Evolutionary conservation across 1,140 invertebrate species (phyloP).

Genomic region (Lutraria rhynchaena): DNA sequence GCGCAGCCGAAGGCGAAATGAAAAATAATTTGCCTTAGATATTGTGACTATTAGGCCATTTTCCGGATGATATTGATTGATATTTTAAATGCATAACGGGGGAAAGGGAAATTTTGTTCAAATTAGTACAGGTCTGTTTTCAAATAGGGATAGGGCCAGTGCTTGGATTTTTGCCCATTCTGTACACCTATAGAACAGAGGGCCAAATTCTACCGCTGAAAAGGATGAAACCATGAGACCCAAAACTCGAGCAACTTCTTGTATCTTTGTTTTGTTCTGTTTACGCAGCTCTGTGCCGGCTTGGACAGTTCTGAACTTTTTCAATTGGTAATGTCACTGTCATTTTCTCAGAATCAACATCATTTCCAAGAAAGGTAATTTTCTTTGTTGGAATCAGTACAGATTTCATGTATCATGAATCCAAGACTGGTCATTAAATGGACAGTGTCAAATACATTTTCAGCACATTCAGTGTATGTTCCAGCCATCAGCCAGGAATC

Average conservation of each 20-base stretch:
- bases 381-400: conserved; percentile 55
- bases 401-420: conserved; percentile 67
- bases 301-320: conserved; percentile 48
- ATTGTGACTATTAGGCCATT: no score
- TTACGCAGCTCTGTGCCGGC: neutral
- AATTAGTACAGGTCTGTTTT: no score
- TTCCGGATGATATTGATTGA: no score
- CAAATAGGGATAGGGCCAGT: no score
- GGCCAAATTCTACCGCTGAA: conserved; percentile 56
- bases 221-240: no score
- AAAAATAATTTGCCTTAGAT: no score
- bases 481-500: conserved; percentile 54
- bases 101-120: no score
- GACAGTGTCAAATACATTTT: conserved; percentile 55
- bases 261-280: conserved; percentile 24
- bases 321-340: conserved; percentile 54
- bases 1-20: no score
- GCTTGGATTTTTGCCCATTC: conserved; percentile 57
- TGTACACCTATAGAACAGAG: conserved; percentile 48
- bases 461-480: conserved; percentile 41
- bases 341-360: conserved; percentile 61
- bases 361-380: conserved; percentile 61
- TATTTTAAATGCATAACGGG: no score
- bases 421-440: conserved; percentile 30
- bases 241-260: conserved; percentile 52